These are phyloP conservation scores for Macrosoma leucophasiata DNA, from an alignment of 2,888 invertebrate species.

Conservation along the genomic window DNA sequence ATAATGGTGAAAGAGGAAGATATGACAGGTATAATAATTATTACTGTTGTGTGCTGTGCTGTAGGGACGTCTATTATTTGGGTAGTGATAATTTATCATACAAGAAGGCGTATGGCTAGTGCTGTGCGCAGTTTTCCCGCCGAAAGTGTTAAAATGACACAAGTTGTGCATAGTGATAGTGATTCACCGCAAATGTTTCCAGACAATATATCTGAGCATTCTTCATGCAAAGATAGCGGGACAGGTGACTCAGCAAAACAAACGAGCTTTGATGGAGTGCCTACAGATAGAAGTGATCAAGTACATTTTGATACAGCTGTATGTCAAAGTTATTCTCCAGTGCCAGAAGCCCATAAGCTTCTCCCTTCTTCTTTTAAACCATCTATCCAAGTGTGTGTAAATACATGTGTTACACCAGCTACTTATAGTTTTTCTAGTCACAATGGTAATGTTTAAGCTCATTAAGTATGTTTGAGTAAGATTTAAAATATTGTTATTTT, in stretches of 20 bases:
- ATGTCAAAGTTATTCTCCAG: slow-evolving; percentile 65
- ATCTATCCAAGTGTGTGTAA: slow-evolving; percentile 72
- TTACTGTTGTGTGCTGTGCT: slow-evolving; percentile 92
- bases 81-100: slow-evolving; percentile 93
- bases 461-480: slow-evolving; percentile 27
- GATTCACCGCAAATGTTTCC: slow-evolving; percentile 69
- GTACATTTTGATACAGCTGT: slow-evolving; percentile 65
- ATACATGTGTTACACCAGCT: slow-evolving; percentile 70
- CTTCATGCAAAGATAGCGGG: slow-evolving; percentile 86
- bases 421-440: slow-evolving; percentile 75
- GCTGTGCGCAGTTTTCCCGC: slow-evolving; percentile 63
- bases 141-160: slow-evolving; percentile 68
- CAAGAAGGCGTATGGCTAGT: slow-evolving; percentile 79
- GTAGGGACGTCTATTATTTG: slow-evolving; percentile 93
- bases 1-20: slow-evolving; percentile 81
- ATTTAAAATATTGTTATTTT: slow-evolving; percentile 32
- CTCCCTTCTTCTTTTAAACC: slow-evolving; percentile 71
- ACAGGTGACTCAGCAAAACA: slow-evolving; percentile 87
- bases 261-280: slow-evolving; percentile 79
- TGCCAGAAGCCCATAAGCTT: slow-evolving; percentile 69
- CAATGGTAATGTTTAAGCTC: slow-evolving; percentile 65
- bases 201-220: slow-evolving; percentile 84
- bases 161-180: slow-evolving; percentile 70
- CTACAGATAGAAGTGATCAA: slow-evolving; percentile 61
- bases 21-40: slow-evolving; percentile 90